phyloP scores from a whole-genome alignment of 2,888 invertebrate genomes.

The Drosophila lutescens region DNA sequence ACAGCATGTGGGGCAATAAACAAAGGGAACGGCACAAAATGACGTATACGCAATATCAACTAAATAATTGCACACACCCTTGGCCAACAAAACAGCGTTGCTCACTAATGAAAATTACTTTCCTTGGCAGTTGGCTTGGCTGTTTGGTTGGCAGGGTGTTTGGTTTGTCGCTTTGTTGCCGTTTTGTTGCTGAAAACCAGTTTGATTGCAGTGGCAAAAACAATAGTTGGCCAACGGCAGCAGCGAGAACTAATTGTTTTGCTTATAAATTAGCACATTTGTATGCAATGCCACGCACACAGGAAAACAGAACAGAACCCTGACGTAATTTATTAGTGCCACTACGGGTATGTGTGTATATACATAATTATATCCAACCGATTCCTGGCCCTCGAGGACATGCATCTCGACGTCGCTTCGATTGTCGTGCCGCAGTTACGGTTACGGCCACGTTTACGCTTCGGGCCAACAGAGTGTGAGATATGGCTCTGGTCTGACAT shows the following conservation, averaged over 20 bases:
- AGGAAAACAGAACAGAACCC: slow-evolving; percentile 32
- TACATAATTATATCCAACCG: slow-evolving; percentile 1
- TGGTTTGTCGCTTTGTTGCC: slow-evolving; percentile 27
- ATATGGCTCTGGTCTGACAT: slow-evolving; percentile 9
- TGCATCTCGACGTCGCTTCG: slow-evolving; percentile 34
- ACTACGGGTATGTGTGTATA: slow-evolving; percentile 4
- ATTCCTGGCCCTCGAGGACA: slow-evolving; percentile 16
- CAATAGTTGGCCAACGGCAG: slow-evolving; percentile 43
- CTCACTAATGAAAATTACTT: slow-evolving; percentile 75
- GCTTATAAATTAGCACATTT: slow-evolving; percentile 77
- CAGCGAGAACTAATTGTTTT: slow-evolving; percentile 72
- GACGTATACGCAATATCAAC: slow-evolving; percentile 68
- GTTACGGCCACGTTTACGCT: slow-evolving; percentile 29
- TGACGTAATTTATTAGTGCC: slow-evolving; percentile 72
- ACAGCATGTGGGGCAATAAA: slow-evolving; percentile 14
- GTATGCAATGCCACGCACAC: slow-evolving; percentile 63
- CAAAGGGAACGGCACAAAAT: slow-evolving; percentile 49
- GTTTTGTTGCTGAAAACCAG: slow-evolving; percentile 22
- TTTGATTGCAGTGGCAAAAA: slow-evolving; percentile 31
- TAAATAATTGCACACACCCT: slow-evolving; percentile 65
- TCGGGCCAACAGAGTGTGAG: slow-evolving; percentile 27
- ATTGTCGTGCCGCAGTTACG: slow-evolving; percentile 37
- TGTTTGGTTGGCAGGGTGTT: slow-evolving; percentile 12
- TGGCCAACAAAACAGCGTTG: slow-evolving; percentile 8
- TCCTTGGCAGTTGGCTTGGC: slow-evolving; percentile 34